Evolutionary conservation across 2,888 invertebrate genomes (phyloP), one percentile per base, ranked within the genome.

Genomic region (Xestia sexstrigata): DNA sequence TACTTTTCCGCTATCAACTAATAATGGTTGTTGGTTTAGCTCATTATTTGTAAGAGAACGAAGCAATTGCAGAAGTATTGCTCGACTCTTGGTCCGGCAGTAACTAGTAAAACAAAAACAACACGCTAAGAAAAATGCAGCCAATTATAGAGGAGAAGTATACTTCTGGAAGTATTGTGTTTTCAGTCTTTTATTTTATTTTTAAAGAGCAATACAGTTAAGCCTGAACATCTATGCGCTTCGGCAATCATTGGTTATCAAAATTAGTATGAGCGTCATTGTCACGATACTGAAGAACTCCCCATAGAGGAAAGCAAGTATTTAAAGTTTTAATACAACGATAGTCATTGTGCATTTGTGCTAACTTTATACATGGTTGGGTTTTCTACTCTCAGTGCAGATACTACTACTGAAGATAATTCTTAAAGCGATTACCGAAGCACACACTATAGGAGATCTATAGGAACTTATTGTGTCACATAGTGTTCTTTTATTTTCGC

Each of bases 1-100:
- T 66, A 85, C 55, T 78, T 70, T 72, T 42, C 66, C 39, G 11
- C 71, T 39, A 81, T 74, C 72, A 79, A 81, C 68, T 74, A 71
- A 79, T 76, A 86, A 75, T 75, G 49, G 39, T 58, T 71, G 71
- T 79, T 79, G 65, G 78, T 74, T 81, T 35, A 86, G 69, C 79
- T 86, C 78, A 82, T 87, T 88, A 87, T 82, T 88, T 86, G 71
- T 80, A 76, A 76, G 45, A 75, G 55, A 87, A 76, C 76, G 63
- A 58, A 70, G 74, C 79, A 82, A 84, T 88, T 70, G 75, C 66
- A 82, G 39, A 73, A 79, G 62, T 86, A 82, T 79, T 81, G 81
- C 71, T 65, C 67, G 76, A 42, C 78, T 80, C 49, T 70, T 65
- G 68, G 71, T 78, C 26, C 30, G 17, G 35, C 26, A 52, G 70